These are phyloP conservation scores for Dendrocopos noguchii DNA, from an alignment of 2,113 vertebrate genomes.

Conservation along the genomic window DNA sequence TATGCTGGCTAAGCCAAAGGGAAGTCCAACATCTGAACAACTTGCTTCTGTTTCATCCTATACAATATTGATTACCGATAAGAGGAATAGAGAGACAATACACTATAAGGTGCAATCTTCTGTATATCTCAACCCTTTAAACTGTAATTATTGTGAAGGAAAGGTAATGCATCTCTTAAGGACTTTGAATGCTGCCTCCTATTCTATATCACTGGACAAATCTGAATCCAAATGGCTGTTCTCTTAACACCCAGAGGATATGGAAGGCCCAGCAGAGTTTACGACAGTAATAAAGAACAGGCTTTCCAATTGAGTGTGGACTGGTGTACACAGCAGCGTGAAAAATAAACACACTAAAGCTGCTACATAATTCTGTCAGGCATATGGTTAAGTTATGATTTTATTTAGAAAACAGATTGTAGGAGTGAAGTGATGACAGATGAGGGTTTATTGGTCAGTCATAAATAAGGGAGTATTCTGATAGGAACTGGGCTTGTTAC, in stretches of 20 bases:
- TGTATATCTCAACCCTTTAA: constrained; percentile 30
- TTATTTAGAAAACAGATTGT: constrained; percentile 46
- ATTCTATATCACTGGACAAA: background rate
- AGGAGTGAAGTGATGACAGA: constrained; percentile 20
- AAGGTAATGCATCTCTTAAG: background rate
- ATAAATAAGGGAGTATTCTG: constrained; percentile 33
- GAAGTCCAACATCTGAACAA: background rate
- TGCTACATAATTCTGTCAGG: constrained; percentile 33
- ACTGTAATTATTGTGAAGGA: background rate
- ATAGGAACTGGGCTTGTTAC: background rate
- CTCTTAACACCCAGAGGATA: background rate
- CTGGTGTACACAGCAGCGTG: background rate
- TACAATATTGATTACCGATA: constrained; percentile 34
- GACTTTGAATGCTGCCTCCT: background rate
- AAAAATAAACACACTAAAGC: constrained; percentile 26
- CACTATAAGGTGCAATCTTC: background rate
- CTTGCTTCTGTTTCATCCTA: background rate
- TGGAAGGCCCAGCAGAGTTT: constrained; percentile 1
- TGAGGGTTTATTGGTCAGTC: constrained; percentile 5
- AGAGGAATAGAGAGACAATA: background rate
- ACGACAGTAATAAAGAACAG: constrained; percentile 9
- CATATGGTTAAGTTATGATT: constrained; percentile 41
- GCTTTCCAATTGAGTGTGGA: background rate
- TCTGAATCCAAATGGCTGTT: background rate
- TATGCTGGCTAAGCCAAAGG: background rate